Percentiles rank a stretch among this genome's conserved stretches.
phyloP scores from a whole-genome alignment of 2,888 invertebrate species.

The Agonopterix heracliana region DNA sequence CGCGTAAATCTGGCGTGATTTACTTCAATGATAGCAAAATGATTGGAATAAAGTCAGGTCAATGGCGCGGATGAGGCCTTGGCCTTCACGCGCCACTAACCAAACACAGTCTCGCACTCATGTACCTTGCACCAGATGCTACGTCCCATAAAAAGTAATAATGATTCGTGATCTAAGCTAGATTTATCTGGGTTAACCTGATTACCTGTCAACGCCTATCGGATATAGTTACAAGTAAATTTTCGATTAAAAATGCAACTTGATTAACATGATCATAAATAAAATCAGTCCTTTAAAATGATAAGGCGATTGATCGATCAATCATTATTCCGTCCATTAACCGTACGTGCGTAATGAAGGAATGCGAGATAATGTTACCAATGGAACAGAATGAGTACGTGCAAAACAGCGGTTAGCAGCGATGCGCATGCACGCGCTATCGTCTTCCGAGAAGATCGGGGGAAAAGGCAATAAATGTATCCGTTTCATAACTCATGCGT shows the following conservation, averaged over 20 bases:
- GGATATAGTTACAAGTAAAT: too few relatives aligned
- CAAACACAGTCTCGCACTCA: constrained; percentile 53
- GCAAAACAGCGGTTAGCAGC: background rate
- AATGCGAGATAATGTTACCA: background rate
- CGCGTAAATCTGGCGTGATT: too few relatives aligned
- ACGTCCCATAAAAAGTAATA: constrained; percentile 41
- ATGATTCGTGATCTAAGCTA: constrained; percentile 28
- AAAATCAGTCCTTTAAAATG: background rate
- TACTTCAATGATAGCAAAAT: background rate
- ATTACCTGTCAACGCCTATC: too few relatives aligned
- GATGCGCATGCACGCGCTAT: constrained; percentile 14
- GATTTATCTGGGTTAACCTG: constrained; percentile 18
- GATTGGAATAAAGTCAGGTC: constrained; percentile 26
- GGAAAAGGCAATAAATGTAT: constrained; percentile 7
- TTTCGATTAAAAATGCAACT: too few relatives aligned
- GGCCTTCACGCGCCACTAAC: constrained; percentile 64
- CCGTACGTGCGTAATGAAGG: too few relatives aligned
- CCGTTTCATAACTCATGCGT: background rate
- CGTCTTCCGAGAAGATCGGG: constrained; percentile 34
- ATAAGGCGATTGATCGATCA: background rate
- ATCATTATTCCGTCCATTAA: too few relatives aligned
- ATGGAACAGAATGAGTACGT: background rate
- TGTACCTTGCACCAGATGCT: constrained; percentile 54
- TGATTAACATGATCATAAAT: too few relatives aligned
- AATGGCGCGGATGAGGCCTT: constrained; percentile 55